These are phyloP conservation scores for Cosmia trapezina DNA, from an alignment of 2,888 invertebrate genomes.

Conservation along the genomic window DNA sequence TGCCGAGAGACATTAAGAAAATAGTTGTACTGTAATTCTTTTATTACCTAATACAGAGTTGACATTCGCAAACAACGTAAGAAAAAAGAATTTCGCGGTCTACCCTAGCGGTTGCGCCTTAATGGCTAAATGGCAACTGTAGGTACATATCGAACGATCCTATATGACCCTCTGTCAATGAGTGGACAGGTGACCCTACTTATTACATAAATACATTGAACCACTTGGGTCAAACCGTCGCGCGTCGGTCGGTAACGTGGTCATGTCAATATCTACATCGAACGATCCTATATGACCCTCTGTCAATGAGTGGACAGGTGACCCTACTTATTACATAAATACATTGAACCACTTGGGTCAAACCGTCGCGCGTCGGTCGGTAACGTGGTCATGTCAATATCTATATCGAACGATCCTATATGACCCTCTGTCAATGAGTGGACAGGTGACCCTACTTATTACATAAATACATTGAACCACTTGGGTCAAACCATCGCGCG, in stretches of 20 bases:
- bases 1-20: no score
- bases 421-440: constrained; percentile 11
- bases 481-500: not conserved
- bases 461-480: not conserved
- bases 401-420: not conserved
- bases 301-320: constrained; percentile 20
- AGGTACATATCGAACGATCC: not conserved
- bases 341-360: constrained; percentile 4
- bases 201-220: not conserved
- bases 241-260: not conserved
- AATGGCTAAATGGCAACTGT: constrained; percentile 19
- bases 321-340: not conserved
- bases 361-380: not conserved
- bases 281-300: constrained; percentile 8
- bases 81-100: not conserved
- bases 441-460: constrained; percentile 15
- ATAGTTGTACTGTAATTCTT: no score
- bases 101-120: not conserved
- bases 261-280: constrained; percentile 4
- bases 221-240: not conserved
- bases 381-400: constrained; percentile 7
- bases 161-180: constrained; percentile 15
- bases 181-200: constrained; percentile 15
- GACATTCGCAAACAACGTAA: not conserved
- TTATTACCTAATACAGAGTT: not conserved